Percentiles rank a stretch among this genome's conserved stretches.
phyloP scores from a whole-genome alignment of 2,113 vertebrate genomes.

The Paraplagusia blochii region DNA sequence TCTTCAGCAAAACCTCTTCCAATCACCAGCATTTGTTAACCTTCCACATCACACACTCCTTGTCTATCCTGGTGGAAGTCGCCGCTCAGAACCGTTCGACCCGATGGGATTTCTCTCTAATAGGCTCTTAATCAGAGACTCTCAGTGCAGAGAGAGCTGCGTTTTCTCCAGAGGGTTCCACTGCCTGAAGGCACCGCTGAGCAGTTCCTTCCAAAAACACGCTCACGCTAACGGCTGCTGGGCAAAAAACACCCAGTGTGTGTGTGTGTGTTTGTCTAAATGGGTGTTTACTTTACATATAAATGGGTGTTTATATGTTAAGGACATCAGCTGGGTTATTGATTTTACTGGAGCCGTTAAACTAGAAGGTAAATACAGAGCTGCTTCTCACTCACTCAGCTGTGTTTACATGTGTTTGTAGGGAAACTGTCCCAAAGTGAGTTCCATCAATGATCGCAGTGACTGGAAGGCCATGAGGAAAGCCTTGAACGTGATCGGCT shows the following conservation, averaged over 20 bases:
- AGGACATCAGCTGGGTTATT: constrained; percentile 1
- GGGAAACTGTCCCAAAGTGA: constrained; percentile 97
- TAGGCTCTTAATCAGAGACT: constrained; percentile 30
- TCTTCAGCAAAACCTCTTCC: too few species aligned
- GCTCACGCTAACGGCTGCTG: constrained; percentile 16
- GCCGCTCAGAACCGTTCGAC: constrained; percentile 7
- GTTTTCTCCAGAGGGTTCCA: constrained; percentile 21
- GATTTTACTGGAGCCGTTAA: background rate
- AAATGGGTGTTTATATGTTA: constrained; percentile 32
- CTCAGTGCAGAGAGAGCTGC: constrained; percentile 1
- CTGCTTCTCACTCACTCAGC: background rate
- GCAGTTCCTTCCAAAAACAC: constrained; percentile 7
- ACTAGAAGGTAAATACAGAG: background rate
- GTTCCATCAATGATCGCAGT: constrained; percentile 95
- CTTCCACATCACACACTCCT: too few species aligned
- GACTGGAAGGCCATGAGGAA: constrained; percentile 93
- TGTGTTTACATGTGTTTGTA: constrained; percentile 41
- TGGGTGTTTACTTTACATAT: constrained; percentile 20
- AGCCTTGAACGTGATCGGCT: constrained; percentile 88
- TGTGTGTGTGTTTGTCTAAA: constrained; percentile 22
- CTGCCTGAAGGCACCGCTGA: constrained; percentile 32
- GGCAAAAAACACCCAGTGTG: constrained; percentile 22
- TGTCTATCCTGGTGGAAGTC: constrained; percentile 1
- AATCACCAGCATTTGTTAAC: too few species aligned
- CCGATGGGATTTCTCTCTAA: constrained; percentile 47